Evolutionary conservation across 2,888 invertebrate species (phyloP).

Genomic region (Nebria brevicollis): DNA sequence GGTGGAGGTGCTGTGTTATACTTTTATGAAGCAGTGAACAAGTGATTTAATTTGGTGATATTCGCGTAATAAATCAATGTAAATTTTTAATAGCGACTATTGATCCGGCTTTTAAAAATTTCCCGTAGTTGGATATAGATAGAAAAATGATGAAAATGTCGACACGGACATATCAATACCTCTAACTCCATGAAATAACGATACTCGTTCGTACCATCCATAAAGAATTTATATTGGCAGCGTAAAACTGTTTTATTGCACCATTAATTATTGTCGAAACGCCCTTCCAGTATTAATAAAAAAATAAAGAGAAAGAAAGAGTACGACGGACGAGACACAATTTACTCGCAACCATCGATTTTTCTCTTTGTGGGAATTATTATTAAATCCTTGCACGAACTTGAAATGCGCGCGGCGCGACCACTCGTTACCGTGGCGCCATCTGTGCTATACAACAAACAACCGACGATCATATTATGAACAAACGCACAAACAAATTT

Average conservation of each 20-base stretch:
- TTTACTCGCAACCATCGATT: conserved; percentile 39
- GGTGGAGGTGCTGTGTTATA: neutral
- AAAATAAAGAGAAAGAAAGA: conserved; percentile 26
- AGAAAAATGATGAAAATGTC: neutral
- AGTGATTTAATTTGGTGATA: neutral
- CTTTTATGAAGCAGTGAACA: neutral
- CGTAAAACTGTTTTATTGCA: conserved; percentile 42
- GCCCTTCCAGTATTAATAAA: conserved; percentile 38
- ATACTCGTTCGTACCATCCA: conserved; percentile 16
- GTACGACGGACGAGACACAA: conserved; percentile 15
- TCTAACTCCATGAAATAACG: conserved; percentile 15
- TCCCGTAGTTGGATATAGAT: neutral
- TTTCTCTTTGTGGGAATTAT: conserved; percentile 35
- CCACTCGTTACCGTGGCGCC: conserved; percentile 11
- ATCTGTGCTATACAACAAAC: conserved; percentile 22
- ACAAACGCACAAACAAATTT: neutral
- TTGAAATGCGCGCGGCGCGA: conserved; percentile 27
- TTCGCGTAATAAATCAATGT: neutral
- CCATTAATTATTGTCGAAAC: conserved; percentile 38
- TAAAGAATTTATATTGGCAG: conserved; percentile 39
- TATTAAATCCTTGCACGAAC: conserved; percentile 45
- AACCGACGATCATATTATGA: neutral
- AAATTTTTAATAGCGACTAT: neutral
- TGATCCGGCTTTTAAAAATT: neutral
- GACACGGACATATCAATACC: neutral